phyloP scores from a whole-genome alignment of 2,888 invertebrate genomes.

The Meliscaeva auricollis region DNA sequence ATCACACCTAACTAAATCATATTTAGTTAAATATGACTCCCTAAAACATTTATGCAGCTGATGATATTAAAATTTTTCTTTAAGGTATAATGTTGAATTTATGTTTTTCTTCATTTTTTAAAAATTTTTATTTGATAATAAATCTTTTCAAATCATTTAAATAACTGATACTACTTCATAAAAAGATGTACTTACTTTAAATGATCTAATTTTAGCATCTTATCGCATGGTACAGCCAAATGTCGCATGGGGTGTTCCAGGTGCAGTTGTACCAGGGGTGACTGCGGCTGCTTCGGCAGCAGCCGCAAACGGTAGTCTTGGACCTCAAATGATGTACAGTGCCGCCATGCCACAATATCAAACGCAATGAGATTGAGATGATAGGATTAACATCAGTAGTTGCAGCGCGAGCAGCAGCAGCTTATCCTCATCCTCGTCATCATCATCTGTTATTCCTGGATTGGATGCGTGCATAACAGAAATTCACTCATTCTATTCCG shows the following conservation, averaged over 20 bases:
- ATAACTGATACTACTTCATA: conserved; percentile 70
- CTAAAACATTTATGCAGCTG: neutral
- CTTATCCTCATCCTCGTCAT: conserved; percentile 76
- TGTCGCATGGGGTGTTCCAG: conserved; percentile 85
- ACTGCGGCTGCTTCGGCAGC: conserved; percentile 84
- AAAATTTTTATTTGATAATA: neutral
- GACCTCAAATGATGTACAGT: conserved; percentile 88
- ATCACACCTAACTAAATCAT: too few species aligned
- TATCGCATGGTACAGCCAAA: conserved; percentile 88
- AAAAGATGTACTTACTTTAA: conserved; percentile 68
- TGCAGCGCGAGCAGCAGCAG: conserved; percentile 68
- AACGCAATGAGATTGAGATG: conserved; percentile 88
- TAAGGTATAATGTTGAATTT: neutral
- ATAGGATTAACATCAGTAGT: conserved; percentile 78
- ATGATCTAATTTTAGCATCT: conserved; percentile 81
- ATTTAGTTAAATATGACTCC: neutral
- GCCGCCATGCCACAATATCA: conserved; percentile 92
- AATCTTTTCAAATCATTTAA: conserved; percentile 52
- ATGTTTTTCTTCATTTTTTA: neutral
- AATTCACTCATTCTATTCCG: conserved; percentile 65
- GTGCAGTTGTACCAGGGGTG: conserved; percentile 85
- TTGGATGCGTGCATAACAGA: conserved; percentile 79
- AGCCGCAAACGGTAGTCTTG: conserved; percentile 85
- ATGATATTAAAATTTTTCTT: neutral
- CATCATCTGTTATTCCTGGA: conserved; percentile 79